Evolutionary conservation across 2,797 vertebrate genomes (phyloP).

Genomic region (Falco rusticolus): DNA sequence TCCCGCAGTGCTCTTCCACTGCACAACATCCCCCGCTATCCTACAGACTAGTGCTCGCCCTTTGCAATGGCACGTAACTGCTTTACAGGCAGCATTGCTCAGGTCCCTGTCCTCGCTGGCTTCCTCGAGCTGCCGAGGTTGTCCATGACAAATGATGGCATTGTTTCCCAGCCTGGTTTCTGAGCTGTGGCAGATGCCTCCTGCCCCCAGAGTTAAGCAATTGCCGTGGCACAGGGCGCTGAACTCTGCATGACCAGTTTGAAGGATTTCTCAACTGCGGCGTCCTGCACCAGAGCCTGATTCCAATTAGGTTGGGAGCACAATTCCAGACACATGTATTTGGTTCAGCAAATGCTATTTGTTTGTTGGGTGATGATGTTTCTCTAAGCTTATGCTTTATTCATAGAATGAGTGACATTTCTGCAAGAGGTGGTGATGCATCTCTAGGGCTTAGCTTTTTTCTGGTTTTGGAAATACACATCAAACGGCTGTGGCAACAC

Average conservation of each 20-base stretch:
- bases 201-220: not conserved
- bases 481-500: not conserved
- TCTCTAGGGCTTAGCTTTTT: not conserved
- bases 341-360: not conserved
- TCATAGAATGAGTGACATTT: not conserved
- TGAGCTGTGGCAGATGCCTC: not conserved
- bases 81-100: rapidly evolving
- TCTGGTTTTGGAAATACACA: not conserved
- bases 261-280: not conserved
- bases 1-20: not conserved
- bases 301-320: not conserved
- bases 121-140: rapidly evolving
- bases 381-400: slow-evolving; percentile 46
- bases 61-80: rapidly evolving
- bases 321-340: slow-evolving; percentile 13
- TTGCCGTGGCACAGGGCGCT: not conserved
- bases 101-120: not conserved
- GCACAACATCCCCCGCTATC: not conserved
- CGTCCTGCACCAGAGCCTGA: not conserved
- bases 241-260: slow-evolving; percentile 22
- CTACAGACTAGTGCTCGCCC: rapidly evolving
- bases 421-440: not conserved
- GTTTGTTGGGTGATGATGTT: slow-evolving; percentile 32
- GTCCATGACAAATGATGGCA: not conserved
- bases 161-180: not conserved